These are phyloP conservation scores for Drosophila siamana DNA, from an alignment of 2,888 invertebrate genomes.

Conservation along the genomic window DNA sequence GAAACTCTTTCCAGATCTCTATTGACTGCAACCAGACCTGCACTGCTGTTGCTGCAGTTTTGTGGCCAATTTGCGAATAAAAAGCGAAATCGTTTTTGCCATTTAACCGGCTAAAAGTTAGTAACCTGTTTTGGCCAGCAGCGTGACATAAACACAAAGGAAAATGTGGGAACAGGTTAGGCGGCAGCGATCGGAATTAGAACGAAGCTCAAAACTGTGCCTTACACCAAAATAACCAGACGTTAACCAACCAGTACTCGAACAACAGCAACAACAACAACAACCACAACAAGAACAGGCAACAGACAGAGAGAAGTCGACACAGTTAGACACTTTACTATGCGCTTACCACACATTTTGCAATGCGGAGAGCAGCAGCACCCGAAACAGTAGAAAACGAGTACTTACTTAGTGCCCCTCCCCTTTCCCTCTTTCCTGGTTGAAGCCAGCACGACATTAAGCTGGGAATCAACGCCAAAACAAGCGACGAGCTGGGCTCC, in stretches of 20 bases:
- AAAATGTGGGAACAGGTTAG: slow-evolving; percentile 76
- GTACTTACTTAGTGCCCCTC: slow-evolving; percentile 18
- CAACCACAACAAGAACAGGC: slow-evolving; percentile 16
- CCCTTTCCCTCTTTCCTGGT: background rate
- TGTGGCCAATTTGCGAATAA: slow-evolving; percentile 47
- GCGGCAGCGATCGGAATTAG: slow-evolving; percentile 70
- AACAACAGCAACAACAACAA: too few species aligned
- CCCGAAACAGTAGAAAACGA: slow-evolving; percentile 19
- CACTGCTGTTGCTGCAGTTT: slow-evolving; percentile 49
- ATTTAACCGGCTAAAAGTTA: slow-evolving; percentile 39
- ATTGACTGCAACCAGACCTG: slow-evolving; percentile 23
- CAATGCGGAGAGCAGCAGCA: slow-evolving; percentile 21
- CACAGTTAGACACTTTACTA: slow-evolving; percentile 50
- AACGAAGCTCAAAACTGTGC: slow-evolving; percentile 73
- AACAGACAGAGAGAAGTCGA: slow-evolving; percentile 34
- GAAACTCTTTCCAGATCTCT: slow-evolving; percentile 35
- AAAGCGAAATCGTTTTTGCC: slow-evolving; percentile 72
- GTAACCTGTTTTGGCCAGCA: slow-evolving; percentile 66
- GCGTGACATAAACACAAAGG: slow-evolving; percentile 75
- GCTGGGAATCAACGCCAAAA: slow-evolving; percentile 39
- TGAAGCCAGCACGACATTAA: slow-evolving; percentile 1
- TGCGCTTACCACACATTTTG: slow-evolving; percentile 26
- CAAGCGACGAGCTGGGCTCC: slow-evolving; percentile 32
- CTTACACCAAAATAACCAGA: slow-evolving; percentile 42
- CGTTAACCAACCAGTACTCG: slow-evolving; percentile 1